phyloP scores from a whole-genome alignment of 2,113 vertebrate species.

The Irena cyanogastra region DNA sequence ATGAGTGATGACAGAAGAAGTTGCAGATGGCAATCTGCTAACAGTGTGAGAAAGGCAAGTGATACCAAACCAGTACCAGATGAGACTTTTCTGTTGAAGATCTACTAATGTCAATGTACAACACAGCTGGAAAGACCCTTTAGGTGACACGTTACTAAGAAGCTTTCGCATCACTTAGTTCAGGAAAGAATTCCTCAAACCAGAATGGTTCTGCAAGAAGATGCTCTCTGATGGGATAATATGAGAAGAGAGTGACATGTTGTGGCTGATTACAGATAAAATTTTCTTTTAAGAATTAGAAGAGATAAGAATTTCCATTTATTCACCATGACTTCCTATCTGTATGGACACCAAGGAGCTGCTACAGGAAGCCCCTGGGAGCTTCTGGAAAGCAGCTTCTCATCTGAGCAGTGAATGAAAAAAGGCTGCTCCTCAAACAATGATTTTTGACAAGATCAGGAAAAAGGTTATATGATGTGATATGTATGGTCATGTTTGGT shows the following conservation, averaged over 20 bases:
- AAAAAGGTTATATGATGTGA: not conserved
- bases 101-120: not conserved
- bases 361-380: not conserved
- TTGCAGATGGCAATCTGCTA: not conserved
- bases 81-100: not conserved
- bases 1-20: not conserved
- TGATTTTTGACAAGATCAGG: not conserved
- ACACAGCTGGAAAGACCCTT: not conserved
- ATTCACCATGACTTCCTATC: not conserved
- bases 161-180: not conserved
- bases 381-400: not conserved
- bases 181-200: not conserved
- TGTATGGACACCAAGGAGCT: accelerated
- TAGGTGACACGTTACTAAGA: not conserved
- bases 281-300: not conserved
- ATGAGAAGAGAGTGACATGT: not conserved
- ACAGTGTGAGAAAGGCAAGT: not conserved
- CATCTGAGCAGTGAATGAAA: accelerated
- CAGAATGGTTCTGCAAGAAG: not conserved
- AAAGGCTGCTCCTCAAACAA: not conserved
- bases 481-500: not conserved
- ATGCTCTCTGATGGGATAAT: not conserved
- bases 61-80: not conserved
- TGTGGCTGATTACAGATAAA: not conserved
- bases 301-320: not conserved